These are phyloP conservation scores for Otus sunia DNA, from an alignment of 2,113 vertebrate species.

Conservation along the genomic window DNA sequence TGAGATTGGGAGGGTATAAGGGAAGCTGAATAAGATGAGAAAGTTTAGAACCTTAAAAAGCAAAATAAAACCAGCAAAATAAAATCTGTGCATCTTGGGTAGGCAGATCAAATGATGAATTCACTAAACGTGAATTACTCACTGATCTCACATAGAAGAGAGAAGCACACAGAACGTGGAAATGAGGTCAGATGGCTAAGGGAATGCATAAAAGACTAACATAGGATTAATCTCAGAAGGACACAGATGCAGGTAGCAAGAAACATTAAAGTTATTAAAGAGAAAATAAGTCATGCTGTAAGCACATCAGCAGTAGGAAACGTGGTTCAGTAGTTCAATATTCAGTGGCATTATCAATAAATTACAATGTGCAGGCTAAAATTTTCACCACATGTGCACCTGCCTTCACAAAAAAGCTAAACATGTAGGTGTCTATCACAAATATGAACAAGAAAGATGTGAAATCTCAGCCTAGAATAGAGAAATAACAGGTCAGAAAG, in stretches of 20 bases:
- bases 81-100: neutral
- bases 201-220: neutral
- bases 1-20: neutral
- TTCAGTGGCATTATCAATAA: neutral
- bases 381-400: fast-evolving
- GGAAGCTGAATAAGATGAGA: neutral
- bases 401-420: neutral
- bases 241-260: neutral
- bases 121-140: neutral
- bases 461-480: neutral
- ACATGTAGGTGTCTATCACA: neutral
- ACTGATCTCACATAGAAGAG: neutral
- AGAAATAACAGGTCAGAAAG: neutral
- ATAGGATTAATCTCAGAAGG: neutral
- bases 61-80: neutral
- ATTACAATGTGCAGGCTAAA: neutral
- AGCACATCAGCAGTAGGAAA: neutral
- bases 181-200: neutral
- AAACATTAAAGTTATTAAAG: neutral
- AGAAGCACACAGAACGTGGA: neutral
- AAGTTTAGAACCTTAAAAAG: neutral
- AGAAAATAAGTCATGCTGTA: neutral
- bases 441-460: neutral
- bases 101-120: neutral
- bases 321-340: neutral